Evolutionary conservation across 2,113 vertebrate species (phyloP), one percentile per base, ranked within the genome.

Genomic region (Oncorhynchus keta): DNA sequence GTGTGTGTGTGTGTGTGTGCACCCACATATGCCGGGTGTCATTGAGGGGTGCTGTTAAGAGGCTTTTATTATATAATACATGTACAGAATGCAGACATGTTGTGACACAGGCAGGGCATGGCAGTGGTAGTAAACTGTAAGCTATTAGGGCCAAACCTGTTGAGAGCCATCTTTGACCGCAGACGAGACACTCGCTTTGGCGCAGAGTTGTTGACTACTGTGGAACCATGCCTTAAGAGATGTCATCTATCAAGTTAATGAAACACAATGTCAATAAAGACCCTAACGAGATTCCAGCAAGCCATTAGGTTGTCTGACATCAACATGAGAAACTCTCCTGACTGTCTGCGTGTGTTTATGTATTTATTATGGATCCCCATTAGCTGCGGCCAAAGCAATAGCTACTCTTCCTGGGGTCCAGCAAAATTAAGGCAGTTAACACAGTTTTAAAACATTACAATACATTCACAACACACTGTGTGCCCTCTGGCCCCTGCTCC

Each of bases 181-280:
- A 83, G 84, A 67, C 16, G 0, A 14, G 32, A 84, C 84, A 79
- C 67, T 55, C 72, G 81, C 79, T 77, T 76, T 74, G 70, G 26
- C 20, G 83, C 82, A 82, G 83, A 88, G 87, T 87, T 79, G 84
- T 87, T 89, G 83, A 92, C 90, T 87, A 90, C 80, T 83, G 80
- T 81, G 82, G 84, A 85, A 82, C 18, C 83, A 55, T 70, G 76
- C 75, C 88, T 81, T 88, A 83, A 83, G 85, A 89, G 86, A 85
- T 78, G 84, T 79, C 86, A 90, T 91, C 90, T 88, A 91, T 92
- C 90, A 91, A 88, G 82, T 90, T 92, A 91, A 91, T 90, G 89
- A 91, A 91, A 91, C 79, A 83, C 85, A 85, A 81, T 88, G 90
- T 90, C 90, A 88, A 91, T 91, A 88, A 86, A 78, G 79, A 65